A percentile compares a stretch with the other conserved stretches of the same genome.
These are phyloP conservation scores for Regulus satrapa DNA, from an alignment of 2,113 vertebrate species.

Conservation along the genomic window DNA sequence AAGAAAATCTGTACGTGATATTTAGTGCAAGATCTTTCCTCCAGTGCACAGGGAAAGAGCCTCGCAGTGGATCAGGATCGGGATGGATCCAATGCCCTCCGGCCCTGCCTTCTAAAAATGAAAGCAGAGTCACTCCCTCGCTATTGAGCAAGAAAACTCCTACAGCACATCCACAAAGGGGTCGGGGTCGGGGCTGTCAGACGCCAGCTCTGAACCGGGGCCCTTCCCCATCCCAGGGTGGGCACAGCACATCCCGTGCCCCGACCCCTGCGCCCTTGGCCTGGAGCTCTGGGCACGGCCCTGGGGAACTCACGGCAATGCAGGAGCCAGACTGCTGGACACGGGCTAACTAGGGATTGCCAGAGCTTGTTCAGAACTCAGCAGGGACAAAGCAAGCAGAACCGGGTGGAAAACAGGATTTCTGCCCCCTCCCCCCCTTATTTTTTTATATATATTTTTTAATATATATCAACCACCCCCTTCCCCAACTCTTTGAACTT, in stretches of 20 bases:
- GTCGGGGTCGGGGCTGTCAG: not conserved
- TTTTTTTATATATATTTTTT: not conserved
- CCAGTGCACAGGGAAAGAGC: slow-evolving; percentile 67
- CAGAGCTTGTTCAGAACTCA: slow-evolving; percentile 32
- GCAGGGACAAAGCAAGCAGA: slow-evolving; percentile 58
- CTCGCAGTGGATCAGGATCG: slow-evolving; percentile 51
- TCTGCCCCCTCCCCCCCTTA: not conserved
- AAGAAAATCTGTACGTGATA: slow-evolving; percentile 69
- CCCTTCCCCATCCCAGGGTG: not conserved
- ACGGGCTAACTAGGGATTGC: not conserved
- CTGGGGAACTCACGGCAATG: not conserved
- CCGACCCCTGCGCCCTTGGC: not conserved
- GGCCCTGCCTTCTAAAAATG: slow-evolving; percentile 71
- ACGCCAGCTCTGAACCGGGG: not conserved
- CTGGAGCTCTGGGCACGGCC: not conserved
- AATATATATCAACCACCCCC: not conserved
- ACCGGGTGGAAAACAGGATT: slow-evolving; percentile 15
- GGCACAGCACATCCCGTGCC: not conserved
- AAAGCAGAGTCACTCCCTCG: slow-evolving; percentile 70
- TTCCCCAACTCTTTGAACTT: slow-evolving; percentile 37
- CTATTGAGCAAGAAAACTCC: slow-evolving; percentile 71
- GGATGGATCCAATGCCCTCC: slow-evolving; percentile 72
- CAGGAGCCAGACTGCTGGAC: not conserved
- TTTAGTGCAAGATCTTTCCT: slow-evolving; percentile 65
- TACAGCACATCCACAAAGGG: slow-evolving; percentile 68